phyloP scores from a whole-genome alignment of 2,888 invertebrate species.

The Clivina fossor region DNA sequence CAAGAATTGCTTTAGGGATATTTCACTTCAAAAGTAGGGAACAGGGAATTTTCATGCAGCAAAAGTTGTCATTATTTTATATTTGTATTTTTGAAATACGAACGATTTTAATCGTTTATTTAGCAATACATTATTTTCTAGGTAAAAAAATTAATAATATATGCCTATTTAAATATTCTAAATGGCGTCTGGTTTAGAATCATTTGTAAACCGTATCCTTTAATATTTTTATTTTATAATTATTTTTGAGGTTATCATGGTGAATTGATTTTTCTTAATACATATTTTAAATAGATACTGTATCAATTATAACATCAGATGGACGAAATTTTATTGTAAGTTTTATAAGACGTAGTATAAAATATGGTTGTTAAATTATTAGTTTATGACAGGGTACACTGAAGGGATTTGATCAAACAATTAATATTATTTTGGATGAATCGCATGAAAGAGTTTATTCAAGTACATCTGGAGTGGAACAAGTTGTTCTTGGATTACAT shows the following conservation, averaged over 20 bases:
- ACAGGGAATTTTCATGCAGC: background rate
- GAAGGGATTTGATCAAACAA: conserved; percentile 99
- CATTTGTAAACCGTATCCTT: conserved; percentile 82
- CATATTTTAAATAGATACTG: conserved; percentile 63
- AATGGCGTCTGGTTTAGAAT: conserved; percentile 85
- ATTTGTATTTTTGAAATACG: background rate
- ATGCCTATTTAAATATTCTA: background rate
- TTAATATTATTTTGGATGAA: conserved; percentile 96
- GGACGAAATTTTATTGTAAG: conserved; percentile 91
- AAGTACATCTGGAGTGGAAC: conserved; percentile 86
- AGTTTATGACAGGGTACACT: conserved; percentile 74
- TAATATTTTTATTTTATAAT: conserved; percentile 41
- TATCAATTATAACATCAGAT: conserved; percentile 94
- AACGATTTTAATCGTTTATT: background rate
- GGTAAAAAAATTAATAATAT: too few species aligned
- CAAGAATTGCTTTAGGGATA: too few species aligned
- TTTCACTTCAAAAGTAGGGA: too few species aligned
- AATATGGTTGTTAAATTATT: conserved; percentile 6
- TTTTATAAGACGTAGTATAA: conserved; percentile 36
- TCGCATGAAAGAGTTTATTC: conserved; percentile 99
- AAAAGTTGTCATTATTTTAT: conserved; percentile 3
- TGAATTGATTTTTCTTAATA: conserved; percentile 4
- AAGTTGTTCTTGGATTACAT: conserved; percentile 94
- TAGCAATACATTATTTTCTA: background rate
- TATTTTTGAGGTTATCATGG: conserved; percentile 28